Conservation (phyloP, 2,113 vertebrate genomes). For the Saguinus midas region DNA sequence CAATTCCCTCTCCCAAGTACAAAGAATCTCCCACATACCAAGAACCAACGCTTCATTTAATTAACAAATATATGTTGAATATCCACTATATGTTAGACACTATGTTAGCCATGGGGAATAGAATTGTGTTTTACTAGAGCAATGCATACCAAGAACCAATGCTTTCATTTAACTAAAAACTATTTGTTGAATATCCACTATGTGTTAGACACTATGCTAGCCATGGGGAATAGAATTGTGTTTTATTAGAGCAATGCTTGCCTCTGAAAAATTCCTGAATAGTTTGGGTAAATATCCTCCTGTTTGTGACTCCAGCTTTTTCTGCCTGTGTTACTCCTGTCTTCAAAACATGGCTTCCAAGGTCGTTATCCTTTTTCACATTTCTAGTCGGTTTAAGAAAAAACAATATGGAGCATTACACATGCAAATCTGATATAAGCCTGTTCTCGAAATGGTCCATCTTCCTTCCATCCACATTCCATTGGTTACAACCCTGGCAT, state of each 20-base stretch:
- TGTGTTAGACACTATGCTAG: background rate
- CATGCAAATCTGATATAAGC: background rate
- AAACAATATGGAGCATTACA: background rate
- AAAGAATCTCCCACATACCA: background rate
- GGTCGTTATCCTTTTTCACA: background rate
- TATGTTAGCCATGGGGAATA: background rate
- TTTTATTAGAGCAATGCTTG: background rate
- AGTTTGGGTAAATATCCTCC: background rate
- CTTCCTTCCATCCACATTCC: background rate
- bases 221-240: background rate
- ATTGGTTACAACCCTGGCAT: background rate
- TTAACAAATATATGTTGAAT: background rate
- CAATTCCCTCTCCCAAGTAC: background rate
- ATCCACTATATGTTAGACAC: background rate
- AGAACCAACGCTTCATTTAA: background rate
- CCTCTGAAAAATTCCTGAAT: background rate
- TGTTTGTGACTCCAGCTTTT: background rate
- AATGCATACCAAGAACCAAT: background rate
- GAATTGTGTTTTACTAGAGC: background rate
- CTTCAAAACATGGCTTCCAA: background rate
- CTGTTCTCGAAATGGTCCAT: background rate
- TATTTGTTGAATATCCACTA: background rate
- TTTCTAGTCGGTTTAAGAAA: background rate
- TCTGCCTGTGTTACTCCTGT: background rate
- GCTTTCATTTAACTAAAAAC: background rate